Evolutionary conservation across 2,797 vertebrate species (phyloP).

Genomic region (Meda fulgida): DNA sequence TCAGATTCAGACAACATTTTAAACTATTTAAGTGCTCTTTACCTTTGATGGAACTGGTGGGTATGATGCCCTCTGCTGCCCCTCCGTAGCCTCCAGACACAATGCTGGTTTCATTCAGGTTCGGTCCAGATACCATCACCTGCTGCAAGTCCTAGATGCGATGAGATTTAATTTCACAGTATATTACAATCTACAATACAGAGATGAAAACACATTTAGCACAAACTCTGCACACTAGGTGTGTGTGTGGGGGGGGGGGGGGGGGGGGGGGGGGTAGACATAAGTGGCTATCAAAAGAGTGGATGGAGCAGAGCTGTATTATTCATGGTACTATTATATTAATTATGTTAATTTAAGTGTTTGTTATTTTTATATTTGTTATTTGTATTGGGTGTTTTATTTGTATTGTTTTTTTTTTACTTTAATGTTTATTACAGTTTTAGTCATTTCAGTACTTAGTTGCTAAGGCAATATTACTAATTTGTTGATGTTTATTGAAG

Average conservation of each 20-base stretch:
- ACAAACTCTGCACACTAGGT: not conserved
- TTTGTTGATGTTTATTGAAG: not conserved
- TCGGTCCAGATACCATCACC: slow-evolving; percentile 97
- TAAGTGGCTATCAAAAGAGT: slow-evolving; percentile 1
- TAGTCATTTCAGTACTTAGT: not conserved
- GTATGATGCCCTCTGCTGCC: slow-evolving; percentile 91
- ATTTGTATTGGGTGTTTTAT: no score
- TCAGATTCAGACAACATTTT: not conserved
- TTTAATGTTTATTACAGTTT: not conserved
- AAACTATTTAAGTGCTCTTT: slow-evolving; percentile 35
- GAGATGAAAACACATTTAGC: slow-evolving; percentile 13
- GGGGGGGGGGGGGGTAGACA: not conserved
- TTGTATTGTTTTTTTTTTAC: not conserved
- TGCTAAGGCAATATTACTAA: not conserved
- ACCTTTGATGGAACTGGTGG: slow-evolving; percentile 89
- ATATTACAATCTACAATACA: not conserved
- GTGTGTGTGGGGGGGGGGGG: no score
- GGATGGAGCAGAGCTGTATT: not conserved
- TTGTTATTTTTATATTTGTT: not conserved
- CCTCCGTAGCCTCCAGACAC: slow-evolving; percentile 96
- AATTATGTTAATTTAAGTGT: no score
- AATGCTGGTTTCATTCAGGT: slow-evolving; percentile 96
- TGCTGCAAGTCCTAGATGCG: slow-evolving; percentile 90
- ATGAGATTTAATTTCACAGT: not conserved
- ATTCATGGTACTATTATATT: not conserved